A percentile compares a stretch with the other conserved stretches of the same genome.
These are phyloP conservation scores for Glaucomys volans DNA, from an alignment of 2,113 vertebrate genomes.

Conservation along the genomic window DNA sequence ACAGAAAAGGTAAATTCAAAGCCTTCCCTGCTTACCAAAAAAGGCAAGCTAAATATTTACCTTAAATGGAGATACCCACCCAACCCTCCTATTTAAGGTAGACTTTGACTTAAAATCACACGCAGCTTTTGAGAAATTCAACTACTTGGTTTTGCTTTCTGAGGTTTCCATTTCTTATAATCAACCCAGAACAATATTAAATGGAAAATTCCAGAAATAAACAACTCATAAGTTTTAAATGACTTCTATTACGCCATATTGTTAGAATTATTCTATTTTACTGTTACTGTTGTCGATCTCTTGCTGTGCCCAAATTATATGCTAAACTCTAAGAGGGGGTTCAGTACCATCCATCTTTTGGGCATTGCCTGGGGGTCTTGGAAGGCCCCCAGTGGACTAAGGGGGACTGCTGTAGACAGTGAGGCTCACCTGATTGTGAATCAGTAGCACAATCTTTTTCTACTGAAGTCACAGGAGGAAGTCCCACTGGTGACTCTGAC, in stretches of 20 bases:
- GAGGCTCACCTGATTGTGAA: not conserved
- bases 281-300: not conserved
- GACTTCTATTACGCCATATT: not conserved
- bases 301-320: not conserved
- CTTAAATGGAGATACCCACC: not conserved
- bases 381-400: not conserved
- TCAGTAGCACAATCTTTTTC: not conserved
- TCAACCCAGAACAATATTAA: not conserved
- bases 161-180: not conserved
- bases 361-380: not conserved
- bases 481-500: not conserved
- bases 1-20: not conserved
- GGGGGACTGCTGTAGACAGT: too few relatives aligned
- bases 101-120: conserved; percentile 20
- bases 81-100: not conserved
- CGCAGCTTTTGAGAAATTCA: not conserved
- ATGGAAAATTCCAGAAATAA: not conserved
- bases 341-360: not conserved
- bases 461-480: not conserved
- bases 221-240: not conserved
- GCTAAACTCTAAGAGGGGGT: not conserved
- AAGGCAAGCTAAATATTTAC: not conserved
- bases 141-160: not conserved
- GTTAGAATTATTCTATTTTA: not conserved
- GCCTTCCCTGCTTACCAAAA: not conserved